These are phyloP conservation scores for Protobothrops mucrosquamatus DNA, from an alignment of 2,113 vertebrate genomes.

Conservation along the genomic window DNA sequence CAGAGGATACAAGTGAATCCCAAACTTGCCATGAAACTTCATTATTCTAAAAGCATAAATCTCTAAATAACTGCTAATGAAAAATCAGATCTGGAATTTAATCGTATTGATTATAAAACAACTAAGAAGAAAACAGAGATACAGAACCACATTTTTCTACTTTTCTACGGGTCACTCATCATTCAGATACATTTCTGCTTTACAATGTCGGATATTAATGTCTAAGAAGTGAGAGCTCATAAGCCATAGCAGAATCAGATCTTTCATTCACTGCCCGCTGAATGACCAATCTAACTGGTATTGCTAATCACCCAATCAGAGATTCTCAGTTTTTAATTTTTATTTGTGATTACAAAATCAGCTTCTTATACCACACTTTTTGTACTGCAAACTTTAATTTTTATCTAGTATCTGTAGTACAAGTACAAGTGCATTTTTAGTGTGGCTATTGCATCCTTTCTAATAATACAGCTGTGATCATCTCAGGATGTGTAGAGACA, in stretches of 20 bases:
- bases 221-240: constrained; percentile 51
- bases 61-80: not conserved
- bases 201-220: too few species aligned
- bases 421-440: not conserved
- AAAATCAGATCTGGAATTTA: not conserved
- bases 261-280: constrained; percentile 3
- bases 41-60: not conserved
- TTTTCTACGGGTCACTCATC: not conserved
- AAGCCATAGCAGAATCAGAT: constrained; percentile 40
- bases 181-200: not conserved
- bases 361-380: not conserved
- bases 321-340: constrained; percentile 16
- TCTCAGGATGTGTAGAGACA: not conserved
- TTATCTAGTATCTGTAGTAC: not conserved
- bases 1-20: not conserved
- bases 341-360: not conserved
- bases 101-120: not conserved
- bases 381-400: not conserved
- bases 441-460: not conserved
- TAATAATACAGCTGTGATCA: not conserved
- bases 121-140: not conserved
- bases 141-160: not conserved
- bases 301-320: constrained; percentile 23
- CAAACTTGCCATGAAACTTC: not conserved
- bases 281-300: constrained; percentile 26